Base-by-base conservation (phyloP, 2,113 vertebrate species). In the Alligator sinensis region DNA sequence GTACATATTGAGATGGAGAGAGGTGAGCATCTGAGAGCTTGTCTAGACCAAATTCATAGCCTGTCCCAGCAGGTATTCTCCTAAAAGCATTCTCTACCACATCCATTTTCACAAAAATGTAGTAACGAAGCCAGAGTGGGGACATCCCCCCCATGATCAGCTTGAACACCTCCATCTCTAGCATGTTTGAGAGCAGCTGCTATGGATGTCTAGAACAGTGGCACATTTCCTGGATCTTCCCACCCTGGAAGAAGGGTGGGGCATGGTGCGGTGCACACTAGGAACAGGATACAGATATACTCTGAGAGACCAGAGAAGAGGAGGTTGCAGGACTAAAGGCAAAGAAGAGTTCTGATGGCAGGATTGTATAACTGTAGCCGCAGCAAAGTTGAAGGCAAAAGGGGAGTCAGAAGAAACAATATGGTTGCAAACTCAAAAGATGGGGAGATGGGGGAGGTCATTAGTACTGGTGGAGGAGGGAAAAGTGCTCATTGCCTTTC, bases 221-320 rank as follows among this genome's bases (percentile, higher is more conserved):
- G 47, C 8, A 9, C 47, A 47, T 47, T 47, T 47, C 47, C 47
- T 47, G 47, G 38, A 38, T 47, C 47, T 47, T 47, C 47, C 47
- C 47, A 47, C 47, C 47, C 47, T 47, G 47, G 47, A 47, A 47
- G 47, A 47, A 47, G 47, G 47, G 47, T 47, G 47, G 47, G 47
- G 47, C 47, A 47, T 47, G 47, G 47, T 47, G 47, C 7, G 47
- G 47, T 9, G 9, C 47, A 47, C 9, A 47, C 47, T 47, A 47
- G 47, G 47, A 47, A 47, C 47, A 47, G 47, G 47, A 47, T 47
- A 47, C 68, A 77, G 68, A 54, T 28, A 11, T 22, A 25, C 7
- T 54, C 34, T 62, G 90, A 94, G 18, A 94, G 82, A 11, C 24
- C 58, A 89, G 16, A 88, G 66, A 86, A 90, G 84, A 70, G 79